phyloP scores from a whole-genome alignment of 2,113 vertebrate species.

The Cinclus mexicanus region DNA sequence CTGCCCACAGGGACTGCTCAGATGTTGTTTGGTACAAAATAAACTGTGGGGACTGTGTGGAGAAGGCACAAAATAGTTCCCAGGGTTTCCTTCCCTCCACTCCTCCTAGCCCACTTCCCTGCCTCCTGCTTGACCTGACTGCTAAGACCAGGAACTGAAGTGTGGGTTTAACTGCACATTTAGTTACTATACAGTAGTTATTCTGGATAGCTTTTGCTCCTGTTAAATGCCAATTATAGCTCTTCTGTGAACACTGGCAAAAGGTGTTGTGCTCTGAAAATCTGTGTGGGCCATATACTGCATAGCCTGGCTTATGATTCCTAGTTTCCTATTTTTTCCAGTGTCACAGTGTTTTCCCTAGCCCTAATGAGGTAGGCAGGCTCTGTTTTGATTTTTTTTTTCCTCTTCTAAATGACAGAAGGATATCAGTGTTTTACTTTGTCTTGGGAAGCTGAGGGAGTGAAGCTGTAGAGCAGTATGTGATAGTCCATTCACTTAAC shows the following conservation, averaged over 20 bases:
- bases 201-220: neutral
- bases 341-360: neutral
- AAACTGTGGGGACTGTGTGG: neutral
- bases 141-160: neutral
- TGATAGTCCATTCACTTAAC: neutral
- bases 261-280: neutral
- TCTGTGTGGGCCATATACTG: neutral
- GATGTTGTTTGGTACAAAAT: neutral
- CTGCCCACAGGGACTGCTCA: neutral
- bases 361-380: neutral
- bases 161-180: neutral
- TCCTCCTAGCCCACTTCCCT: neutral
- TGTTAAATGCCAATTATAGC: neutral
- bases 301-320: neutral
- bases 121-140: neutral
- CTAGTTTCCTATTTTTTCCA: neutral
- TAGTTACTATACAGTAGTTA: neutral
- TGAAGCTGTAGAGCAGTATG: neutral
- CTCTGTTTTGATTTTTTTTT: neutral
- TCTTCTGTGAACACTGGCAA: neutral
- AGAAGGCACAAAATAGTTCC: neutral
- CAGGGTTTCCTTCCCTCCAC: neutral
- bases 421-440: neutral
- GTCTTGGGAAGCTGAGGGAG: neutral
- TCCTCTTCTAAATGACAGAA: neutral